Evolutionary conservation across 2,888 invertebrate genomes (phyloP), one percentile per base, ranked within the genome.

Genomic region (Prenolepis imparis): DNA sequence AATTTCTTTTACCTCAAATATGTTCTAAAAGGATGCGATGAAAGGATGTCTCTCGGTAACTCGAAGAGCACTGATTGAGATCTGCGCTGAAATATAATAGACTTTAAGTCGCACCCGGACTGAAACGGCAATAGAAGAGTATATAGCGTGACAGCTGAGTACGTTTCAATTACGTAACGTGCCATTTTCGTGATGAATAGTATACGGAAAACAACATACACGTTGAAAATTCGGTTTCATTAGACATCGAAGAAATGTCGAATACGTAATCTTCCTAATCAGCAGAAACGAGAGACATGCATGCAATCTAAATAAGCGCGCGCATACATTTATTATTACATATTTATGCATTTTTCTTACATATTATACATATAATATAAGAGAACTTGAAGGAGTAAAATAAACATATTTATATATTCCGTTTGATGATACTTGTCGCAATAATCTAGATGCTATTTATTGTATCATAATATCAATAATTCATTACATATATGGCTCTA

Each of bases 21-120:
- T 36, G 2, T 1, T 12, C 12, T 70, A 12, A 32, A 12, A 36
- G 36, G 36, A 36, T 36, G 36, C 8, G 3, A 15, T 11, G 12
- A 5, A 78, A 24, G 3, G 3, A 24, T 52, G 12, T 8, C 18
- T 1, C 3, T 61, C 18, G 24, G 12, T 1, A 68, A 39, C 52
- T 63, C 48, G 67, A 80, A 75, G 32, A 67, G 5, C n/a, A 86
- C 88, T 88, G 80, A 73, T 70, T 61, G n/a, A 55, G n/a, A 67
- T 24, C 21, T 15, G 64, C 32, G 44, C 66, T 66, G 9, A n/a
- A n/a, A 59, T 61, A 39, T 64, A 85, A 78, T 75, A 41, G 48
- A 68, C 41, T 41, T 83, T 81, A 73, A 87, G 44, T 74, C 48
- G n/a, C 21, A 44, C 28, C 28, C 28, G 41, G 8, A 15, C 8